Evolutionary conservation across 1,140 invertebrate genomes (phyloP), one percentile per base, ranked within the genome.

Genomic region (Hetaerina americana): DNA sequence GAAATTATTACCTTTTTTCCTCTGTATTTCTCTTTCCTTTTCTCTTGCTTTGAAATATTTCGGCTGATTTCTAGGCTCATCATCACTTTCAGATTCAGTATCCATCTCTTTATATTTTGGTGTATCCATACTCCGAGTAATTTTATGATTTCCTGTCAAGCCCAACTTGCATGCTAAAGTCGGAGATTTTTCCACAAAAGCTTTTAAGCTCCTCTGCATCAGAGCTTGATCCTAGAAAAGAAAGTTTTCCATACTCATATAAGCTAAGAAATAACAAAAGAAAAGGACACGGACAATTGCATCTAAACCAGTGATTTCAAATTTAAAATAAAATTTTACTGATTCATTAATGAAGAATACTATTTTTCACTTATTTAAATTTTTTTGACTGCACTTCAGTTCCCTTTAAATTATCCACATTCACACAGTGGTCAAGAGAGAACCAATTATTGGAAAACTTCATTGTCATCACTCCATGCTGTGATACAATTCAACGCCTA

Each of bases 131-230:
- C 68, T 67, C 29, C 72, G 71, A 18, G 71, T 71, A 66, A 73
- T 75, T 31, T 79, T 77, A 18, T 80, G 76, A 5, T 75, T 76
- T 75, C 78, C 78, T 69, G 78, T 82, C 70, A 81, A 77, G 74
- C 85, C 85, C 76, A 87, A 80, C 76, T 86, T 86, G 74, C 83
- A 85, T 24, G 87, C 85, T 70, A 85, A 78, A 77, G 81, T 80
- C 40, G 86, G 86, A 75, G 84, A 85, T 75, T 85, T 87, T 77
- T 88, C 84, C 66, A 82, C 83, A 76, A 86, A 88, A 71, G 85
- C 84, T 71, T 82, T 82, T 73, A 88, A 76, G 78, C 85, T 88
- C 75, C 85, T 84, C 73, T 88, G 85, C 84, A 89, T 88, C 25
- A 87, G 77, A 40, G 81, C 80, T 72, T 87, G 85, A 77, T 90